Evolutionary conservation across 2,888 invertebrate genomes (phyloP).

Genomic region (Phengaris alcon): DNA sequence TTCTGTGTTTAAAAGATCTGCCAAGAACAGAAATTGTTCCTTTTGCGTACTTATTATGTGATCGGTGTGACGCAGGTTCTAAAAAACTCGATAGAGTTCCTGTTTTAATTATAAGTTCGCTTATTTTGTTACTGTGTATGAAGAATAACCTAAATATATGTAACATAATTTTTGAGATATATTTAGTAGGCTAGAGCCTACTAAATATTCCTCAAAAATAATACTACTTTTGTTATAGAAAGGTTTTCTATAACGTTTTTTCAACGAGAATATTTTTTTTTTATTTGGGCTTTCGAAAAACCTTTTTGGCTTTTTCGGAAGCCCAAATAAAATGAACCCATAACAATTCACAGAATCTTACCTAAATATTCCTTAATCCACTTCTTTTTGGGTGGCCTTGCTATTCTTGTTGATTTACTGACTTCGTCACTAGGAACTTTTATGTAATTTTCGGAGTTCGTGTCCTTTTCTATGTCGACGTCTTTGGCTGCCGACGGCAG

Average conservation of each 20-base stretch:
- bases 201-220: too few species aligned
- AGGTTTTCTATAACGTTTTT: not conserved
- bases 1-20: constrained; percentile 1
- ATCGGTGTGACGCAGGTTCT: constrained; percentile 9
- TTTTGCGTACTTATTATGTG: constrained; percentile 6
- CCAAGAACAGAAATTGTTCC: constrained; percentile 6
- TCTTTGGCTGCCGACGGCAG: constrained; percentile 48
- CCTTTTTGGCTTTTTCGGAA: not conserved
- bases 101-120: not conserved
- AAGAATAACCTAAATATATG: not conserved
- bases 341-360: constrained; percentile 54
- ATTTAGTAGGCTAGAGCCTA: not conserved
- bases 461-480: constrained; percentile 43
- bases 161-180: not conserved
- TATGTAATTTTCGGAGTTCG: not conserved
- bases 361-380: constrained; percentile 85
- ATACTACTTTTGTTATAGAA: too few species aligned
- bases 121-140: not conserved
- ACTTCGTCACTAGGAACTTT: constrained; percentile 45
- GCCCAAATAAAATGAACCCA: too few species aligned
- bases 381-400: constrained; percentile 84
- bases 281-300: not conserved
- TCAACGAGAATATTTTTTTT: not conserved
- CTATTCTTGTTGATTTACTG: constrained; percentile 52
- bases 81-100: not conserved